Conservation (phyloP, 2,888 invertebrate genomes). For the Euphydryas editha region DNA sequence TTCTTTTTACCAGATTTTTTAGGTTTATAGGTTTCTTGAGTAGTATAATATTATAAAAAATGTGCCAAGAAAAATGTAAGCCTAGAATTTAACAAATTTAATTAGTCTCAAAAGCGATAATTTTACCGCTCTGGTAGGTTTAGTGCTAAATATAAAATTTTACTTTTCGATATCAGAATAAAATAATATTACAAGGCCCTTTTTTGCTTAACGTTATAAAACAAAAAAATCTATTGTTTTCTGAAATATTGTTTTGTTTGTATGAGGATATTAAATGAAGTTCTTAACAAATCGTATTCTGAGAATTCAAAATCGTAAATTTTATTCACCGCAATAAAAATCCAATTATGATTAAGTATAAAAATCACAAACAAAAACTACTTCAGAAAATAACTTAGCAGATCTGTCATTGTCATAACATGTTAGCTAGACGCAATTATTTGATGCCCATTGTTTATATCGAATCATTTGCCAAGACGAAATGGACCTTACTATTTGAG, state of each 20-base stretch:
- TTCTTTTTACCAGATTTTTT: too few relatives aligned
- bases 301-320: conserved; percentile 2
- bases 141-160: too few relatives aligned
- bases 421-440: conserved; percentile 43
- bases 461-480: not conserved
- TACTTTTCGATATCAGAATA: too few relatives aligned
- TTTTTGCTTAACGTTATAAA: not conserved
- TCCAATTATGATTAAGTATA: conserved; percentile 29
- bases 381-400: conserved; percentile 49
- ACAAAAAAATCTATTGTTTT: not conserved
- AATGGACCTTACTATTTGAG: conserved; percentile 8
- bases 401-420: conserved; percentile 69
- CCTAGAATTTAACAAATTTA: too few relatives aligned
- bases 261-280: not conserved
- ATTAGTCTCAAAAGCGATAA: too few relatives aligned
- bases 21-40: too few relatives aligned
- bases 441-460: conserved; percentile 35
- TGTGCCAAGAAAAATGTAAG: too few relatives aligned
- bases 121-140: too few relatives aligned
- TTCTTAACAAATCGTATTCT: conserved; percentile 1
- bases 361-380: conserved; percentile 35
- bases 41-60: too few relatives aligned
- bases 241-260: not conserved
- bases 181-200: not conserved
- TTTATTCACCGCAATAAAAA: conserved; percentile 17